These are phyloP conservation scores for Macrotis lagotis DNA, from an alignment of 2,113 vertebrate species.

Conservation along the genomic window DNA sequence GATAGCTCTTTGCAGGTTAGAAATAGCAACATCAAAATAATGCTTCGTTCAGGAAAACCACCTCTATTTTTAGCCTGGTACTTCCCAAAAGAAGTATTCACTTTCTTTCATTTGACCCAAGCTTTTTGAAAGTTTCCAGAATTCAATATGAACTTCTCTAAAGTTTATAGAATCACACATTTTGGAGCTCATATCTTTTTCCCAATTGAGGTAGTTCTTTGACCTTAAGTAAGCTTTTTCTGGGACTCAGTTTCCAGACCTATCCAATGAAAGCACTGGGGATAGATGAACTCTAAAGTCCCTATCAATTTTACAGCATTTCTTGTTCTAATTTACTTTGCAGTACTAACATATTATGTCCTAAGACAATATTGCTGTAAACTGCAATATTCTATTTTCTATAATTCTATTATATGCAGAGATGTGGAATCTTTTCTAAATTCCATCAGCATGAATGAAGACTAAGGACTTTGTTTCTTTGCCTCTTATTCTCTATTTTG, in stretches of 20 bases:
- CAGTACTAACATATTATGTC: not conserved
- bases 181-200: not conserved
- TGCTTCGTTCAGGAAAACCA: slow-evolving; percentile 34
- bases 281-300: not conserved
- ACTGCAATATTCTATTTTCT: not conserved
- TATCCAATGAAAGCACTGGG: not conserved
- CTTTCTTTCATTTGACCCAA: slow-evolving; percentile 47
- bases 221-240: not conserved
- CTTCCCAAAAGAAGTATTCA: slow-evolving; percentile 55
- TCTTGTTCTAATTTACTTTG: not conserved
- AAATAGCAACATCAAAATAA: slow-evolving; percentile 61
- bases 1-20: slow-evolving; percentile 20
- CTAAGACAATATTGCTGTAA: not conserved
- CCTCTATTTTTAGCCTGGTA: slow-evolving; percentile 39
- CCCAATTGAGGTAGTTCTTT: not conserved
- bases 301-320: not conserved
- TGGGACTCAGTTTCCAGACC: not conserved
- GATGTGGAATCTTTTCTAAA: not conserved
- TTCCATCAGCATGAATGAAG: not conserved
- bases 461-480: not conserved
- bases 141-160: not conserved
- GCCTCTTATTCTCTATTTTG: not conserved
- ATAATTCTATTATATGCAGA: not conserved
- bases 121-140: slow-evolving; percentile 14
- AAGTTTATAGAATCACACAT: not conserved